Evolutionary conservation across 2,113 vertebrate genomes (phyloP).

Genomic region (Forbesichthys agassizii): DNA sequence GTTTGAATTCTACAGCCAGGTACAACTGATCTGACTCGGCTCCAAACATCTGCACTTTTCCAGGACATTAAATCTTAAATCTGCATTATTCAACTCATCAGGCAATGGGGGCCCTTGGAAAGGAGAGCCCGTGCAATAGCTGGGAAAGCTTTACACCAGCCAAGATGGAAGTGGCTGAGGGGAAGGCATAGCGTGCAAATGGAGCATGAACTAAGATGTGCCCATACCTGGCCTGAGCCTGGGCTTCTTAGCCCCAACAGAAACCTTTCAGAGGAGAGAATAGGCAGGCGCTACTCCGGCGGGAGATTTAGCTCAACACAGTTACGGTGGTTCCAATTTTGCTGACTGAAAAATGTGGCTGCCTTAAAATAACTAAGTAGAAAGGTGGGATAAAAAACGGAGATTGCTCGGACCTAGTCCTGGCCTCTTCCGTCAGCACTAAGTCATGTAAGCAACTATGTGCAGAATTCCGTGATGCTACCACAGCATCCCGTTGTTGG

Average conservation of each 20-base stretch:
- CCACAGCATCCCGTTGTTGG: no score
- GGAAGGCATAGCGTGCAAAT: constrained; percentile 69
- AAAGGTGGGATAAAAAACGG: constrained; percentile 35
- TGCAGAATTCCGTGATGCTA: no score
- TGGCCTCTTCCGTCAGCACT: no score
- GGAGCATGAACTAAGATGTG: constrained; percentile 69
- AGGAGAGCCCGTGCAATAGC: constrained; percentile 45
- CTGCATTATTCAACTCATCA: constrained; percentile 62
- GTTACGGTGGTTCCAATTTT: neutral
- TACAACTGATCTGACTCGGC: constrained; percentile 56
- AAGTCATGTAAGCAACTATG: no score
- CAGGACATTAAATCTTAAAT: constrained; percentile 61
- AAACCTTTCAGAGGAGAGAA: constrained; percentile 48
- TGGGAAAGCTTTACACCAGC: constrained; percentile 45
- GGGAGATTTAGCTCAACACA: neutral
- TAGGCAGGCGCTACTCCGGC: neutral
- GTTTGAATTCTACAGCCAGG: constrained; percentile 39
- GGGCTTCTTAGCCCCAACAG: constrained; percentile 42
- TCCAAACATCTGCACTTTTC: constrained; percentile 72
- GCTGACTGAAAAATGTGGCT: neutral
- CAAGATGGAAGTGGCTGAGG: constrained; percentile 62
- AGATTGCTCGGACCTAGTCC: constrained; percentile 4
- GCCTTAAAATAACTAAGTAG: constrained; percentile 2
- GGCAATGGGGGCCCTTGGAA: constrained; percentile 51
- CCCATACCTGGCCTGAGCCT: constrained; percentile 59